Evolutionary conservation across 2,113 vertebrate genomes (phyloP), one percentile per base, ranked within the genome.

Genomic region (Otocyon megalotis): DNA sequence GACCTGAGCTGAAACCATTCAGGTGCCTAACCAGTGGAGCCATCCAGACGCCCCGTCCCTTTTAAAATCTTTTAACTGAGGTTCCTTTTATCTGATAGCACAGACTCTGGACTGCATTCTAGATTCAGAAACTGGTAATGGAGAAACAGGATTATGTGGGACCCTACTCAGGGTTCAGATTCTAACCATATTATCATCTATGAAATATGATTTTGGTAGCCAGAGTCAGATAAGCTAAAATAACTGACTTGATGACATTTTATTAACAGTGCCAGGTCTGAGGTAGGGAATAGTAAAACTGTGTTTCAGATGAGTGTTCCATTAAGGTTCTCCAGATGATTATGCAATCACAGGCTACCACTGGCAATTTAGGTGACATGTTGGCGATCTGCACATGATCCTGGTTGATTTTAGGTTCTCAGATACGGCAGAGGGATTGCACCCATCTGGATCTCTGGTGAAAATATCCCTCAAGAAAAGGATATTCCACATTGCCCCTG

Each of bases 371-470:
- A 9, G 58, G 12, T 82, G 50, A 71, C 17, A 7, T 54, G 32
- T 11, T 69, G 6, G 13, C 53, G 54, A 16, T 63, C 28, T 84
- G 12, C 63, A 69, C 5, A 8, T 37, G 79, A 20, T 63, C 28
- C 19, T 92, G 2, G 8, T 96, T 87, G 96, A 6, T 98, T 98
- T 93, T 95, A 99, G 99, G 99, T 99, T 96, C 98, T 99, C 97
- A 99, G 99, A 30, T 99, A 99, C 88, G 99, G 99, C 94, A 99
- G 99, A 98, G 99, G 98, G 69, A 99, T 99, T 56, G 96, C 98
- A 89, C 99, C 99, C 2, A 48, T 99, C 71, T 99, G 99, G 99
- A 99, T 99, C 53, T 99, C 99, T 12, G 98, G 98, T 71, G 98
- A 99, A 98, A 99, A 99, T 22, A 98, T 99, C 87, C 99, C 99